A percentile compares a stretch with the other conserved stretches of the same genome.
Evolutionary conservation across 2,113 vertebrate species (phyloP).

Genomic region (Bubo blakistoni): DNA sequence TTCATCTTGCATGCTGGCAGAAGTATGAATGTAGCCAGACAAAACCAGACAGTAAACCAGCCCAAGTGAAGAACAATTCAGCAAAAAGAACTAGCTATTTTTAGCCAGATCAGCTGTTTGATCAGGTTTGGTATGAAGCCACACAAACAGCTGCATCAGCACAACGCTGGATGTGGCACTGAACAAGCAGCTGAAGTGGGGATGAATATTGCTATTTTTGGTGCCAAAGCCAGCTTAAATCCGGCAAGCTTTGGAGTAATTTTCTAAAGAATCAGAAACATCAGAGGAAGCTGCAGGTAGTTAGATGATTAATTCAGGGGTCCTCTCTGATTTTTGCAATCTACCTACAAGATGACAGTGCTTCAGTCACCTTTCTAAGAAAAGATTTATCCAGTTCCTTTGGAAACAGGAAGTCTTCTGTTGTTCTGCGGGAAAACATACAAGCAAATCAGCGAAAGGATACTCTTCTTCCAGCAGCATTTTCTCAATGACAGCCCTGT

Average conservation of each 20-base stretch:
- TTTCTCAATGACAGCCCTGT: constrained; percentile 89
- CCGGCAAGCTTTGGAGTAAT: background rate
- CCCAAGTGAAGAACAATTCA: background rate
- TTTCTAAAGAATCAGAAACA: background rate
- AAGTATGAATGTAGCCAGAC: background rate
- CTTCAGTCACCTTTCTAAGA: background rate
- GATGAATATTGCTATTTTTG: background rate
- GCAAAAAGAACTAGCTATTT: background rate
- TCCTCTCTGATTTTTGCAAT: background rate
- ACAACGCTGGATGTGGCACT: background rate
- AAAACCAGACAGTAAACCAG: background rate
- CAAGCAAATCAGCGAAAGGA: constrained; percentile 72
- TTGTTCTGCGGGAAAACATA: background rate
- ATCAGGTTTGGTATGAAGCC: background rate
- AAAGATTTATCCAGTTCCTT: background rate
- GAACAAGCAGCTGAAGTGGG: background rate
- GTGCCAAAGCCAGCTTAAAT: background rate
- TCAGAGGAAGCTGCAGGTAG: background rate
- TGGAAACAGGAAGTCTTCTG: background rate
- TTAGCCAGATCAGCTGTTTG: background rate
- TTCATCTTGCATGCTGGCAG: background rate
- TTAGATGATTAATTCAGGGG: background rate
- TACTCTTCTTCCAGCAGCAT: constrained; percentile 98
- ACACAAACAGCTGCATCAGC: background rate
- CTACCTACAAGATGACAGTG: background rate